phyloP scores from a whole-genome alignment of 1,140 invertebrate species.

The Zaprionus davidi region DNA sequence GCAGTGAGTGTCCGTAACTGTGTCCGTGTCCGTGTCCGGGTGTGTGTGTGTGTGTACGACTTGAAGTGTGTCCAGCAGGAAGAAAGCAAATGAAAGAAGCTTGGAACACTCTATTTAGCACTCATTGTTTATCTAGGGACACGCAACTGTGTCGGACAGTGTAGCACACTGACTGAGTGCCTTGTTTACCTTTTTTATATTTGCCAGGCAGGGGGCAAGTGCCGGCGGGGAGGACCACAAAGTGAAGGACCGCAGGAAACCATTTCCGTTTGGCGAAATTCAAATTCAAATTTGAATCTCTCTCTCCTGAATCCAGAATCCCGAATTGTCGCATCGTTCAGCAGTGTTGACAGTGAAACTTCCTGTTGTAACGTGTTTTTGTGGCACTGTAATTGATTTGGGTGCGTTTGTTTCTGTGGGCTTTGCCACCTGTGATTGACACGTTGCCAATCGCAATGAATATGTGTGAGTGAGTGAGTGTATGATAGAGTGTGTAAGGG shows the following conservation, averaged over 20 bases:
- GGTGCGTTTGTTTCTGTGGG: slow-evolving; percentile 37
- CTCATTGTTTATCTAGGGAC: slow-evolving; percentile 28
- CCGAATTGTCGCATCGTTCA: slow-evolving; percentile 21
- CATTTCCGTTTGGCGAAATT: slow-evolving; percentile 68
- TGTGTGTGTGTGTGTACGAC: slow-evolving; percentile 14
- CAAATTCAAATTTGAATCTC: slow-evolving; percentile 25
- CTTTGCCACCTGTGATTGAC: slow-evolving; percentile 68
- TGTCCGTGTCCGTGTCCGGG: slow-evolving; percentile 45
- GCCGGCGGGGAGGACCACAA: background rate
- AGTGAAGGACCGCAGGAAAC: slow-evolving; percentile 35
- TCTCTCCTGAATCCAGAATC: background rate
- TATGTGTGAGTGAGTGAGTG: background rate
- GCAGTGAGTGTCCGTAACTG: background rate
- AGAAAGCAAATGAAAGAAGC: slow-evolving; percentile 15
- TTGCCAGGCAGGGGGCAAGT: background rate
- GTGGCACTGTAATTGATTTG: slow-evolving; percentile 70
- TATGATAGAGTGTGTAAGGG: slow-evolving; percentile 6
- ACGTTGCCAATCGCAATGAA: slow-evolving; percentile 27
- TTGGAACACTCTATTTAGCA: slow-evolving; percentile 27
- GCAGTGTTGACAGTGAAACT: slow-evolving; percentile 55
- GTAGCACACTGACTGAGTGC: slow-evolving; percentile 24
- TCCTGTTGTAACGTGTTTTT: slow-evolving; percentile 53
- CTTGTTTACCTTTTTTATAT: slow-evolving; percentile 50
- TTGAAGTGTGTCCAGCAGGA: slow-evolving; percentile 4
- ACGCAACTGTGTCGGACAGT: slow-evolving; percentile 34